Evolutionary conservation across 1,140 invertebrate genomes (phyloP).

Genomic region (Frieseomelitta varia): DNA sequence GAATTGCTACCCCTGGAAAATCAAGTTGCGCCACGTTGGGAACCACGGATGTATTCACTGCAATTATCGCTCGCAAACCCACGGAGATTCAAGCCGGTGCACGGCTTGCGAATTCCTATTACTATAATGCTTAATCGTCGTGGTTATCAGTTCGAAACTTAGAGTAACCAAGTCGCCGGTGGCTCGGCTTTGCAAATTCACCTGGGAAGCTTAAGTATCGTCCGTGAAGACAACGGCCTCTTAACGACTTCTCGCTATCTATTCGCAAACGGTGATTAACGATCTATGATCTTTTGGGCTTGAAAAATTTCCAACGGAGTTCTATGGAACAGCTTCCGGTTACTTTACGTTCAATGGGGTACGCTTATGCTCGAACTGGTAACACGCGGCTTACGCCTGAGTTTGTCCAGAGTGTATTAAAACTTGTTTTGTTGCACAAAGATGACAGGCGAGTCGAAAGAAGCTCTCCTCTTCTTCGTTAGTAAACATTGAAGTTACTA

Average conservation of each 20-base stretch:
- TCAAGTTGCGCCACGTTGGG: too few relatives aligned
- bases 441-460: not conserved
- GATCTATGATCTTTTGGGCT: not conserved
- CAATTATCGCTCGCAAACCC: not conserved
- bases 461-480: not conserved
- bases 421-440: not conserved
- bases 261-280: constrained; percentile 25
- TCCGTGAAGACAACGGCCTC: not conserved
- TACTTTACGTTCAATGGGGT: not conserved
- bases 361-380: not conserved
- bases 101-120: constrained; percentile 41
- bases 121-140: constrained; percentile 36
- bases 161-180: constrained; percentile 12
- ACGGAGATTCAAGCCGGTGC: constrained; percentile 6
- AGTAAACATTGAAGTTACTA: not conserved
- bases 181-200: constrained; percentile 9
- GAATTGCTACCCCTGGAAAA: too few relatives aligned
- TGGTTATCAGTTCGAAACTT: constrained; percentile 47
- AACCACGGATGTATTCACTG: too few relatives aligned
- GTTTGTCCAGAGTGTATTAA: not conserved
- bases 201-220: constrained; percentile 4
- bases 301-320: not conserved
- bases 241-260: constrained; percentile 15
- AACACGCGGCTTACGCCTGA: not conserved
- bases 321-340: not conserved